Conservation (phyloP, 2,113 vertebrate genomes). For the Morone saxatilis region DNA sequence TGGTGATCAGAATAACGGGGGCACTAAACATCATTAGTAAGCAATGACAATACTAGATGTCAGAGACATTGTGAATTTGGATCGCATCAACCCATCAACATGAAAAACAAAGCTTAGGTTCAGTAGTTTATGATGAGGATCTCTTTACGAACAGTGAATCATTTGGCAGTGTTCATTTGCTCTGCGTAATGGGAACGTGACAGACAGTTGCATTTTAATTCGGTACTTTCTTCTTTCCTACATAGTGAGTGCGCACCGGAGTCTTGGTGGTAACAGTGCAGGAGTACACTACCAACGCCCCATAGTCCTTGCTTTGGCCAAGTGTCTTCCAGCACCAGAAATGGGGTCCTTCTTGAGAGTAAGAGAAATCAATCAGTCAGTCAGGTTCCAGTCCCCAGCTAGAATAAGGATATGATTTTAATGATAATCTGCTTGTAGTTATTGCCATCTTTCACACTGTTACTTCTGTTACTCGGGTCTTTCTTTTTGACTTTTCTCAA, state of each 20-base stretch:
- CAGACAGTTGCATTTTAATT: conserved; percentile 60
- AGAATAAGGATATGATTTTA: background rate
- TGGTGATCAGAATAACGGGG: background rate
- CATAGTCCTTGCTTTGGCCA: conserved; percentile 50
- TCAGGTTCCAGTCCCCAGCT: background rate
- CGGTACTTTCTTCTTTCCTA: conserved; percentile 78
- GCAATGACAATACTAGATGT: conserved; percentile 79
- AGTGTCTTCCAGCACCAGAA: conserved; percentile 70
- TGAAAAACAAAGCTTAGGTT: conserved; percentile 56
- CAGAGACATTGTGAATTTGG: conserved; percentile 67
- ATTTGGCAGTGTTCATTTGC: conserved; percentile 75
- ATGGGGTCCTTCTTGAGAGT: conserved; percentile 63
- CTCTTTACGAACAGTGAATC: conserved; percentile 49
- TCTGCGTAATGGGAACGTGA: conserved; percentile 12
- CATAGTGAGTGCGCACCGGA: conserved; percentile 66
- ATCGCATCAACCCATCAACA: background rate
- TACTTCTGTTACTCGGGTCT: background rate
- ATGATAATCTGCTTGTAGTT: conserved; percentile 30
- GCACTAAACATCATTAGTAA: conserved; percentile 44
- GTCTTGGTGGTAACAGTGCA: conserved; percentile 79
- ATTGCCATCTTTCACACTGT: no score
- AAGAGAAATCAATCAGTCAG: background rate
- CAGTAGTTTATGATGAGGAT: conserved; percentile 83
- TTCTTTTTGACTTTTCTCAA: background rate
- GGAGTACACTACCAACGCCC: conserved; percentile 73